Evolutionary conservation across 2,888 invertebrate species (phyloP), one percentile per base, ranked within the genome.

Genomic region (Rosalia funebris): DNA sequence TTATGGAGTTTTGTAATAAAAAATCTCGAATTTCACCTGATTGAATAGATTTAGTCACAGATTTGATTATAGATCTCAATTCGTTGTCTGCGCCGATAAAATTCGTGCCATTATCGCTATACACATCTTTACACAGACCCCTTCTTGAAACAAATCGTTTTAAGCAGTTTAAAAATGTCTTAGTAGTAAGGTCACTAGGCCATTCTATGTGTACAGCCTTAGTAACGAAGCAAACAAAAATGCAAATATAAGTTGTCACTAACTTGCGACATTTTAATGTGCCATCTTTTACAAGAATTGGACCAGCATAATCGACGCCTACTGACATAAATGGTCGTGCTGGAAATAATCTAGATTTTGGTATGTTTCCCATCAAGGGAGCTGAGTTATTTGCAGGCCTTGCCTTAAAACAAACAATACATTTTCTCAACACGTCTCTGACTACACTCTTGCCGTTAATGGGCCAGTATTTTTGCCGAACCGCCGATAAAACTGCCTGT

Each of bases 291-390:
- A 67, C 16, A 2, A 48, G 17, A 17, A 70, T 53, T 3, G 66
- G 69, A n/a, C 69, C 69, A 46, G 57, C 61, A 50, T 47, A 70
- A 31, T 72, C 71, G n/a, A 71, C 39, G n/a, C 68, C 70, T 10
- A 52, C 47, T 12, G n/a, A 25, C 25, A 9, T 5, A 54, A 72
- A 73, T 15, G 61, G 53, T 17, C 42, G 16, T 17, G 57, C 20
- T 1, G 36, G 55, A 1, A 34, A 52, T 2, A 63, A 57, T 15
- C 71, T 56, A 12, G 52, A 11, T 14, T 19, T 16, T 11, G 71
- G 70, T 14, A 71, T 50, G 32, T 65, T 34, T 31, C 67, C 69
- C 72, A 71, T 73, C 5, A 42, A 9, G 47, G 69, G 63, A 5
- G 37, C 5, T 10, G 17, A 10, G 4, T 14, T 2, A 5, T 25